These are phyloP conservation scores for Lepisosteus oculatus DNA, from an alignment of 2,113 vertebrate species.

Conservation along the genomic window DNA sequence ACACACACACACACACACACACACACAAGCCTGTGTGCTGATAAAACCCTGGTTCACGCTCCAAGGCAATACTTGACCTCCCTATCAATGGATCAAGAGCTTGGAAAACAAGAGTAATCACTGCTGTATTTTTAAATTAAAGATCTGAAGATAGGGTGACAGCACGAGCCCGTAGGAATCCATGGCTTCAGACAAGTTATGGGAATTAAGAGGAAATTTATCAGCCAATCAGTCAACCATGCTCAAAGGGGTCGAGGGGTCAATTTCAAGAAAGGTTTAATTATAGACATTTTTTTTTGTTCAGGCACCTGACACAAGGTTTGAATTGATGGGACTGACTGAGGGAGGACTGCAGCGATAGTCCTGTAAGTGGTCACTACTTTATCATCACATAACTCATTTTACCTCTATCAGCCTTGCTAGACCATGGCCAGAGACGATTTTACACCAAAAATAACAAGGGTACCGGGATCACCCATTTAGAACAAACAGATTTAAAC, in stretches of 20 bases:
- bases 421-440: neutral
- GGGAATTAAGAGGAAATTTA: constrained; percentile 43
- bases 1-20: constrained; percentile 31
- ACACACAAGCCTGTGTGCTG: neutral
- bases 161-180: constrained; percentile 40
- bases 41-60: neutral
- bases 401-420: constrained; percentile 10
- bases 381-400: constrained; percentile 8
- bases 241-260: constrained; percentile 51
- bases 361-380: constrained; percentile 13
- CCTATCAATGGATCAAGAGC: constrained; percentile 12
- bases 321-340: constrained; percentile 8
- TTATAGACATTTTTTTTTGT: constrained; percentile 30
- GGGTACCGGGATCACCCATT: neutral
- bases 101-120: constrained; percentile 12
- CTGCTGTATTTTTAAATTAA: constrained; percentile 57
- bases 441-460: neutral
- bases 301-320: constrained; percentile 11
- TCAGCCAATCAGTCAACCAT: constrained; percentile 43
- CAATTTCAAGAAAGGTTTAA: constrained; percentile 52
- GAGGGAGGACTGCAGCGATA: neutral
- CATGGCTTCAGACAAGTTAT: constrained; percentile 37
- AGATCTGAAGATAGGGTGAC: constrained; percentile 58
- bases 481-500: neutral
- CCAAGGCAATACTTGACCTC: constrained; percentile 16